Base-by-base conservation (phyloP, 1,140 invertebrate genomes). In the Drosophila sturtevanti region DNA sequence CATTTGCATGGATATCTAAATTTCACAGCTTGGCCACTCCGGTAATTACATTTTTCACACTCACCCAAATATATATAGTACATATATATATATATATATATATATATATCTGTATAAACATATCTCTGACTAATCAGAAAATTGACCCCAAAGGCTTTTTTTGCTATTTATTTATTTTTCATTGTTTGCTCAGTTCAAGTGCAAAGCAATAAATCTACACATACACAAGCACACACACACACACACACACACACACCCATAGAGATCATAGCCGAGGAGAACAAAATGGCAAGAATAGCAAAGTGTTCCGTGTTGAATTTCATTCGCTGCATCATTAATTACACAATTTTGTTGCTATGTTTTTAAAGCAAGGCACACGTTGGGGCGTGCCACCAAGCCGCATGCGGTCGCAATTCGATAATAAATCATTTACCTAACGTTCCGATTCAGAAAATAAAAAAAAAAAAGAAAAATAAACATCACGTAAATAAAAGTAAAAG, bases 261-360 rank as follows among this genome's bases (percentile, higher is more conserved):
- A 44, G 24, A 24, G 2, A 31, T n/a, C 6, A 31, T 4, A 31
- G 27, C 1, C 18, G 10, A 21, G 21, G 41, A 48, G 16, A 48
- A 48, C n/a, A 48, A 21, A 48, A 48, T 21, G 41, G 41, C 41
- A 21, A 48, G 16, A 48, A 48, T 34, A 55, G 52, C 24, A 34
- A 55, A 55, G 52, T 55, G n/a, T 55, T 55, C 16, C 41, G 52
- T 55, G 52, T 55, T 55, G 52, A 55, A 55, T 55, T 55, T 55
- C 24, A 34, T 55, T 55, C 27, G 52, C 22, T 55, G 52, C 27
- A 55, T 55, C 52, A 55, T 55, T 55, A 55, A 55, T 55, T 55
- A 55, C 52, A 55, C n/a, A 27, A 31, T 55, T 55, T 55, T 55
- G 27, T 55, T 14, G 14, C 16, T 21, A 11, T 48, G 41, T 48